A percentile compares a stretch with the other conserved stretches of the same genome.
Conservation (phyloP, 2,113 vertebrate species). For the Nematolebias whitei region DNA sequence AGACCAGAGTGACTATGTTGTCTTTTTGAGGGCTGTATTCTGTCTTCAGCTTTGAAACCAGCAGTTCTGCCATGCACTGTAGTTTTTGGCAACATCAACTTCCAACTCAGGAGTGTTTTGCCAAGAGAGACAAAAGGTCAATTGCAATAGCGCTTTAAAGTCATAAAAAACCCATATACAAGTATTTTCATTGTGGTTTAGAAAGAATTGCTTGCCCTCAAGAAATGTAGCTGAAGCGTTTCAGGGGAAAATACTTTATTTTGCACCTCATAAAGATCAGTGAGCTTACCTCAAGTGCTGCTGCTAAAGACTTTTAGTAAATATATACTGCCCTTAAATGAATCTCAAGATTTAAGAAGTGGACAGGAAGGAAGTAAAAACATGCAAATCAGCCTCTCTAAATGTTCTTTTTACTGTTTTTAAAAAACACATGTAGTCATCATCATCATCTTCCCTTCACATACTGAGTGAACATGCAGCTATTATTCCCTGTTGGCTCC, state of each 20-base stretch:
- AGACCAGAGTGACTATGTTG: not conserved
- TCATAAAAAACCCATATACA: slow-evolving; percentile 62
- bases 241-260: slow-evolving; percentile 59
- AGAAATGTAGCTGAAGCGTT: slow-evolving; percentile 38
- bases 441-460: slow-evolving; percentile 1
- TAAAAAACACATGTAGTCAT: slow-evolving; percentile 10
- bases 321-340: slow-evolving; percentile 21
- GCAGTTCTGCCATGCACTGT: slow-evolving; percentile 5
- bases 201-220: slow-evolving; percentile 26
- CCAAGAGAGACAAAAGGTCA: slow-evolving; percentile 59
- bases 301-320: slow-evolving; percentile 42
- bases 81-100: slow-evolving; percentile 42
- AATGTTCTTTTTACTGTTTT: slow-evolving; percentile 11
- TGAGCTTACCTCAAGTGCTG: slow-evolving; percentile 53
- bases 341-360: slow-evolving; percentile 29
- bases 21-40: slow-evolving; percentile 3
- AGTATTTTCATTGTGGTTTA: slow-evolving; percentile 60
- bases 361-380: slow-evolving; percentile 7
- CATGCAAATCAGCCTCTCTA: slow-evolving; percentile 9
- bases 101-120: slow-evolving; percentile 19
- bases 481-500: slow-evolving; percentile 12
- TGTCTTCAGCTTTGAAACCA: slow-evolving; percentile 11
- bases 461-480: not conserved
- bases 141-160: slow-evolving; percentile 68
- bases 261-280: slow-evolving; percentile 76